Evolutionary conservation across 2,797 vertebrate species (phyloP).

Genomic region (Karalla daura): DNA sequence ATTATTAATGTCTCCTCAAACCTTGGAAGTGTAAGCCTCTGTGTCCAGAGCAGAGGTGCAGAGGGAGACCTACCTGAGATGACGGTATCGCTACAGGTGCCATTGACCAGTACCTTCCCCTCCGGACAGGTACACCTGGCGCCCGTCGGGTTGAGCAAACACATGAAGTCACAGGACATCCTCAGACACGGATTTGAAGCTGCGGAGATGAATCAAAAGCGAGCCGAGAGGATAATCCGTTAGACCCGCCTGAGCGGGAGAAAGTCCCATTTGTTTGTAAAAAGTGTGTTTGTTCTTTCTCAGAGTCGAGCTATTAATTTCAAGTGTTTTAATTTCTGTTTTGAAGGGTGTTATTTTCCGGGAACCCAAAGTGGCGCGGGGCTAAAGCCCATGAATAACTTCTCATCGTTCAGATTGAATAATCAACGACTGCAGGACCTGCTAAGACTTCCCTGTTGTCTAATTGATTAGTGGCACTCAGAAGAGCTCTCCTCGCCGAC

Average conservation of each 20-base stretch:
- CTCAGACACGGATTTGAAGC: constrained; percentile 93
- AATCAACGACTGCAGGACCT: constrained; percentile 33
- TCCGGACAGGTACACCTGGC: constrained; percentile 95
- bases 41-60: neutral
- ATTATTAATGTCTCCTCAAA: too few relatives aligned
- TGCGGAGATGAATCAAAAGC: constrained; percentile 59
- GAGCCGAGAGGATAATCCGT: constrained; percentile 24
- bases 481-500: constrained; percentile 24
- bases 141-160: constrained; percentile 94
- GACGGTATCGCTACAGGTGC: constrained; percentile 90
- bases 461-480: constrained; percentile 47
- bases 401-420: constrained; percentile 36
- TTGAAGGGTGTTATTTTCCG: constrained; percentile 41
- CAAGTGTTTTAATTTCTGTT: constrained; percentile 46
- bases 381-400: constrained; percentile 34
- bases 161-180: constrained; percentile 95
- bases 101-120: constrained; percentile 93
- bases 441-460: constrained; percentile 27
- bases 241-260: constrained; percentile 13
- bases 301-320: constrained; percentile 36
- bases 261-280: constrained; percentile 23
- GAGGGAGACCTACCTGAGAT: constrained; percentile 83
- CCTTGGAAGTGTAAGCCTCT: too few relatives aligned
- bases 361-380: constrained; percentile 11
- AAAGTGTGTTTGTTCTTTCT: constrained; percentile 23